Conservation (phyloP, 2,888 invertebrate species). For the Chelonus formosanus region DNA sequence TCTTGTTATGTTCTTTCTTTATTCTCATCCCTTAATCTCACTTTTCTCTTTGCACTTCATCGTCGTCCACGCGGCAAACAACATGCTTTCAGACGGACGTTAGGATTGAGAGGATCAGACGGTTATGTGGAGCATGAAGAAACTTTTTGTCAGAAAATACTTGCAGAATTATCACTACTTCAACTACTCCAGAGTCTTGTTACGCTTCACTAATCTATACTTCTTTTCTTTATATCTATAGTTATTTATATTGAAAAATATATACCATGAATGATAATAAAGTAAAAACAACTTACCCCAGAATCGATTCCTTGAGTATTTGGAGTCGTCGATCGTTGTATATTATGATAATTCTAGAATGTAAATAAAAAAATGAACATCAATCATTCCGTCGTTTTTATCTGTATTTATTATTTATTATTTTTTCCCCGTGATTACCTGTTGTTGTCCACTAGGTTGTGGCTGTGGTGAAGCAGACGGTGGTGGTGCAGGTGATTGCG, state of each 20-base stretch:
- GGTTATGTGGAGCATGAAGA: conserved; percentile 30
- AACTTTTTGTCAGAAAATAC: conserved; percentile 22
- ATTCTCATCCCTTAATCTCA: conserved; percentile 16
- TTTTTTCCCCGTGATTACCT: conserved; percentile 9
- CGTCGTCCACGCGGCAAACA: conserved; percentile 29
- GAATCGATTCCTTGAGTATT: conserved; percentile 81
- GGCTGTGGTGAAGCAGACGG: conserved; percentile 63
- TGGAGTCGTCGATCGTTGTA: conserved; percentile 80
- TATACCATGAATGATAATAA: conserved; percentile 2
- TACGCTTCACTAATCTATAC: not conserved
- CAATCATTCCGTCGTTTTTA: too few relatives aligned
- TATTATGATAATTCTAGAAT: conserved; percentile 74
- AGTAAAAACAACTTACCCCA: conserved; percentile 69
- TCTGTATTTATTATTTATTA: not conserved
- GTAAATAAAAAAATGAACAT: conserved; percentile 32
- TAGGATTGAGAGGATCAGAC: conserved; percentile 25
- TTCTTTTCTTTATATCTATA: not conserved
- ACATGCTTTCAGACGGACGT: conserved; percentile 23
- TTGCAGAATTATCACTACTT: conserved; percentile 18
- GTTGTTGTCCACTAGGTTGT: conserved; percentile 48
- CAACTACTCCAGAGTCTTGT: conserved; percentile 7
- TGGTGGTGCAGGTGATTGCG: conserved; percentile 63
- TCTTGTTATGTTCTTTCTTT: conserved; percentile 7
- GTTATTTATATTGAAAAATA: conserved; percentile 1
- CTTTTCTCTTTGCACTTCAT: conserved; percentile 23